phyloP scores from a whole-genome alignment of 2,797 vertebrate species.

The Anolis apletophallus region DNA sequence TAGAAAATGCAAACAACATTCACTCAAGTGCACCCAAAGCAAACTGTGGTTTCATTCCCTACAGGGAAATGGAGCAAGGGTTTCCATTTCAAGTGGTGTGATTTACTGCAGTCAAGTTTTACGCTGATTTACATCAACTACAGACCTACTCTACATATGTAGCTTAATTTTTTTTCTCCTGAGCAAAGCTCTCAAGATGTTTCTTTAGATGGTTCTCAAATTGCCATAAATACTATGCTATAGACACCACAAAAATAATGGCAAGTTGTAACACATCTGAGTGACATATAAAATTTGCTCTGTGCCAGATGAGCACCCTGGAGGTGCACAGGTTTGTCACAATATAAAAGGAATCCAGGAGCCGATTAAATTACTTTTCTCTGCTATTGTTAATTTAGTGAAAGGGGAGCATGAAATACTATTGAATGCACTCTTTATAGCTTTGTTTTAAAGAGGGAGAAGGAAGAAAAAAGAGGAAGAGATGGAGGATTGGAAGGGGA shows the following conservation, averaged over 20 bases:
- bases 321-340: slow-evolving; percentile 37
- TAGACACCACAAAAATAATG: not conserved
- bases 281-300: slow-evolving; percentile 9
- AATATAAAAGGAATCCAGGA: slow-evolving; percentile 42
- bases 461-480: too few relatives aligned
- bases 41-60: slow-evolving; percentile 41
- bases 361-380: slow-evolving; percentile 40
- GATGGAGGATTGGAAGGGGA: too few relatives aligned
- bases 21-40: not conserved
- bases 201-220: slow-evolving; percentile 48
- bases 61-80: slow-evolving; percentile 3
- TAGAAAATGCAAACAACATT: slow-evolving; percentile 34
- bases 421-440: slow-evolving; percentile 41
- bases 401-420: slow-evolving; percentile 51
- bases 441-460: not conserved
- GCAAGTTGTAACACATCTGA: slow-evolving; percentile 36
- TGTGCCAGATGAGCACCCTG: slow-evolving; percentile 15
- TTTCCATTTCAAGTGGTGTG: slow-evolving; percentile 25
- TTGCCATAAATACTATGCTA: slow-evolving; percentile 52
- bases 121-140: slow-evolving; percentile 14
- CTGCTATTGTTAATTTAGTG: slow-evolving; percentile 43
- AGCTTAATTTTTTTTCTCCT: slow-evolving; percentile 38
- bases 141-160: slow-evolving; percentile 33
- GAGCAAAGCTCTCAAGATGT: slow-evolving; percentile 38
- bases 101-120: not conserved